phyloP scores from a whole-genome alignment of 2,797 vertebrate genomes.

The Platyrinchus mystaceus region DNA sequence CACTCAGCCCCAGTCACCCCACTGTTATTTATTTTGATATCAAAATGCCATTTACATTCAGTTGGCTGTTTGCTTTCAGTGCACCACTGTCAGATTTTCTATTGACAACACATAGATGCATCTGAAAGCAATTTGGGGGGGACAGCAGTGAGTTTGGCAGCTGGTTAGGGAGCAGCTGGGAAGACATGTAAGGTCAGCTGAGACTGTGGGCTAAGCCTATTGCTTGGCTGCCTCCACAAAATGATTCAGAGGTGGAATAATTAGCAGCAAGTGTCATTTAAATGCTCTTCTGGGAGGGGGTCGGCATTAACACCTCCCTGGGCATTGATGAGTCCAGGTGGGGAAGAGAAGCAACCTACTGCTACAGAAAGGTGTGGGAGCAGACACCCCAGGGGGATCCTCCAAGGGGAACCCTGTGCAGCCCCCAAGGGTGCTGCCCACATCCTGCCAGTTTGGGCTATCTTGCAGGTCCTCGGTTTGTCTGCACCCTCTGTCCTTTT shows the following conservation, averaged over 20 bases:
- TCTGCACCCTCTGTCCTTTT: neutral
- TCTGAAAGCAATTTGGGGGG: neutral
- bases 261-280: neutral
- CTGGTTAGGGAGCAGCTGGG: neutral
- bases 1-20: neutral
- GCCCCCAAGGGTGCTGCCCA: neutral
- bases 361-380: neutral
- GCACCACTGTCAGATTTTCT: neutral
- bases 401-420: neutral
- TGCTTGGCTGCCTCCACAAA: neutral
- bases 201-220: neutral
- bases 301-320: neutral
- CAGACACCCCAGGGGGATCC: fast-evolving
- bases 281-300: neutral
- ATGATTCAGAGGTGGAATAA: neutral
- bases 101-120: neutral
- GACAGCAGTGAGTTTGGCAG: neutral
- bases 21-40: neutral
- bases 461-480: neutral
- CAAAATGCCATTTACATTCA: neutral
- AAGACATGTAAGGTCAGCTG: neutral
- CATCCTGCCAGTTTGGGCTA: neutral
- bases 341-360: neutral
- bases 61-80: neutral
- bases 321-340: fast-evolving